Conservation (phyloP, 2,797 vertebrate genomes). For the Coracias cyanogaster region DNA sequence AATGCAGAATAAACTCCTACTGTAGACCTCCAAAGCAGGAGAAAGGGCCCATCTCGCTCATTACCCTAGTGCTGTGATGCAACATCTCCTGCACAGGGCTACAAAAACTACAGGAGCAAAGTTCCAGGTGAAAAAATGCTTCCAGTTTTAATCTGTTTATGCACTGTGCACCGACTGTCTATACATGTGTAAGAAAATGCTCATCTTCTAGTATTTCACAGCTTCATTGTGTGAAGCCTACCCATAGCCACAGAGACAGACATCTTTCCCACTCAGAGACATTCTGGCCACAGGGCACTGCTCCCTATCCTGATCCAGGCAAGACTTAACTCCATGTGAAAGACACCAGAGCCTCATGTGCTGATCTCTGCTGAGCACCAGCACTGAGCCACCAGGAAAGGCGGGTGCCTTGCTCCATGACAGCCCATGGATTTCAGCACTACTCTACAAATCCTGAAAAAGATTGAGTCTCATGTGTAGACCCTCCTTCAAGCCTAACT, state of each 20-base stretch:
- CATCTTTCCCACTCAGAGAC: background rate
- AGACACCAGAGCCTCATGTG: background rate
- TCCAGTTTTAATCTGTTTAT: background rate
- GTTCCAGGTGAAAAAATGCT: background rate
- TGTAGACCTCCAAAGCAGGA: background rate
- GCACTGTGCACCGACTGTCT: background rate
- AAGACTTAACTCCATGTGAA: background rate
- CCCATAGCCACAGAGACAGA: background rate
- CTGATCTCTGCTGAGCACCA: background rate
- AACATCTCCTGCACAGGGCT: background rate
- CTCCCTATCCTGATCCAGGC: background rate
- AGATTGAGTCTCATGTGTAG: background rate
- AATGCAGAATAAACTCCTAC: background rate
- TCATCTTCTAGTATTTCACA: background rate
- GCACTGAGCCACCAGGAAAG: background rate
- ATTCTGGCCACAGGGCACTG: background rate
- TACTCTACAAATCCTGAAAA: background rate
- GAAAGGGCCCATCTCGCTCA: background rate
- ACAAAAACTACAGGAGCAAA: background rate
- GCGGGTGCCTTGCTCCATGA: background rate
- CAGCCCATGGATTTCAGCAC: background rate
- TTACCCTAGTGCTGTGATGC: background rate
- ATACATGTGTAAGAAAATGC: background rate
- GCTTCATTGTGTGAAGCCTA: background rate
- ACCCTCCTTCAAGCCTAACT: background rate